phyloP scores from a whole-genome alignment of 2,113 vertebrate genomes.

The Neodon shergylaensis region DNA sequence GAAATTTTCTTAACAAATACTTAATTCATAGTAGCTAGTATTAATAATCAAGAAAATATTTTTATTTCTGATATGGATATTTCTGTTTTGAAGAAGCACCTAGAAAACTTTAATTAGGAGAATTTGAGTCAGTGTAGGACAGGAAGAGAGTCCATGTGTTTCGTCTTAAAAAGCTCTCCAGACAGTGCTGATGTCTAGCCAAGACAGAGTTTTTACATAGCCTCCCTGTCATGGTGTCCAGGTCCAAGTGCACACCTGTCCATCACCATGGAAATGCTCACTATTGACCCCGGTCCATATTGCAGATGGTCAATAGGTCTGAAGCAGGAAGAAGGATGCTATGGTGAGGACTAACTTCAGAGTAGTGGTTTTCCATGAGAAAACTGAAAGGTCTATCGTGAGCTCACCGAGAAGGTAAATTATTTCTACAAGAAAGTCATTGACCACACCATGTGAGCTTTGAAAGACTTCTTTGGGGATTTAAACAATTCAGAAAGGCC shows the following conservation, averaged over 20 bases:
- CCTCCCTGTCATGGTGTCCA: background rate
- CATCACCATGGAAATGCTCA: background rate
- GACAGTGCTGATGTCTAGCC: no score
- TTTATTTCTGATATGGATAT: background rate
- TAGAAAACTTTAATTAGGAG: background rate
- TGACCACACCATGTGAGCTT: background rate
- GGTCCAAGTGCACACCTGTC: background rate
- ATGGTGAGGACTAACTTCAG: background rate
- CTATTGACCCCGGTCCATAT: background rate
- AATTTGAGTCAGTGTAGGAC: background rate
- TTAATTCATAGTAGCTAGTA: background rate
- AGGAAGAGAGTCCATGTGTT: background rate
- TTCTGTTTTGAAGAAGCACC: background rate
- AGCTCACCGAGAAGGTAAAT: background rate
- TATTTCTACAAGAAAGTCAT: background rate
- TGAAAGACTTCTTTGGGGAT: background rate
- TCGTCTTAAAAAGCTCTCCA: background rate
- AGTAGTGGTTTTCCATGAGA: background rate
- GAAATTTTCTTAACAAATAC: slow-evolving; percentile 11
- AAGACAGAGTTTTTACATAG: background rate
- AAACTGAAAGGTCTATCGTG: background rate
- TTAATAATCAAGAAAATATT: background rate
- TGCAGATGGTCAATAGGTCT: background rate
- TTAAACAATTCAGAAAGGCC: slow-evolving; percentile 17
- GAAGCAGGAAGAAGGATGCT: background rate